These are phyloP conservation scores for Incurvaria masculella DNA, from an alignment of 2,888 invertebrate species.

Conservation along the genomic window DNA sequence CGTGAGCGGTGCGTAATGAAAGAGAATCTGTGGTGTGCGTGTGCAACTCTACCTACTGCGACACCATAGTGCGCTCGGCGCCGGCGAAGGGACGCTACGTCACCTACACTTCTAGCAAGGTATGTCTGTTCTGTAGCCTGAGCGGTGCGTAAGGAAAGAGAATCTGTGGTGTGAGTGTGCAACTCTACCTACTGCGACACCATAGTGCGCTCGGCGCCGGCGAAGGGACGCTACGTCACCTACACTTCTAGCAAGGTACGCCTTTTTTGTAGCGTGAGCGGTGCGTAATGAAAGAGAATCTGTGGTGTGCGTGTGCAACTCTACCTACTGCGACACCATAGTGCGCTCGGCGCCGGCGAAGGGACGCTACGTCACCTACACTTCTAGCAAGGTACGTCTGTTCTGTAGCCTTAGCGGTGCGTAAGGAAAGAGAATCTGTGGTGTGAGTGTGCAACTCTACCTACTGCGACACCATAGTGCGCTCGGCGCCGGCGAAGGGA, in stretches of 20 bases:
- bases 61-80: conserved; percentile 55
- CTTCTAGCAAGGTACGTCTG: conserved; percentile 58
- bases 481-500: conserved; percentile 38
- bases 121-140: no score
- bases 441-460: conserved; percentile 38
- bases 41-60: conserved; percentile 69
- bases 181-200: conserved; percentile 39
- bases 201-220: conserved; percentile 29
- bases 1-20: conserved; percentile 26
- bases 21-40: conserved; percentile 62
- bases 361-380: conserved; percentile 51
- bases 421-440: conserved; percentile 21
- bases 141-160: conserved; percentile 16
- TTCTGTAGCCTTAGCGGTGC: no score
- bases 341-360: conserved; percentile 43
- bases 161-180: conserved; percentile 36
- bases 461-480: conserved; percentile 37
- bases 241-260: conserved; percentile 4
- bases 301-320: conserved; percentile 69
- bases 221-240: conserved; percentile 30
- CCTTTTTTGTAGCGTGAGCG: conserved; percentile 14
- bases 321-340: conserved; percentile 66
- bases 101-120: conserved; percentile 58
- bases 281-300: conserved; percentile 35
- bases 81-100: conserved; percentile 43